Conservation (phyloP, 1,140 invertebrate genomes). For the Neodiprion fabricii region DNA sequence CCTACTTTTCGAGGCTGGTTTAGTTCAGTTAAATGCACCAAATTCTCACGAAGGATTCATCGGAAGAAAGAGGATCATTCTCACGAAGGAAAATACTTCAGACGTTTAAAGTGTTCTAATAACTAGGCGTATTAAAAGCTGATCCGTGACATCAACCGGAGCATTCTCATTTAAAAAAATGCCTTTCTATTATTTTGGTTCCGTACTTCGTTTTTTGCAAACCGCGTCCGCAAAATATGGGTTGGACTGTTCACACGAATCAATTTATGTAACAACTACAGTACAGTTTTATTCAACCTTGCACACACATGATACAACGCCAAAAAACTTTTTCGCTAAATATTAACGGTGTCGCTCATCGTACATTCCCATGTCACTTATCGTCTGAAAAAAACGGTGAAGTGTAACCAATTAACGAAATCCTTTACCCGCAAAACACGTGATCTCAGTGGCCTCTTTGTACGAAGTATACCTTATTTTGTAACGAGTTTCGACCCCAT, state of each 20-base stretch:
- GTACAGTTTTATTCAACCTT: too few species aligned
- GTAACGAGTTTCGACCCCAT: background rate
- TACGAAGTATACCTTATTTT: background rate
- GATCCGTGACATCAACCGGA: too few species aligned
- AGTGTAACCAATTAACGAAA: background rate
- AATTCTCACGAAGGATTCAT: too few species aligned
- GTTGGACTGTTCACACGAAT: background rate
- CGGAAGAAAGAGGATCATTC: too few species aligned
- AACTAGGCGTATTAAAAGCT: too few species aligned
- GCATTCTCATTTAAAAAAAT: too few species aligned
- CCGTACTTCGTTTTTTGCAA: too few species aligned
- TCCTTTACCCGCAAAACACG: background rate
- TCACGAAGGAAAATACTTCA: too few species aligned
- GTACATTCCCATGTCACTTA: background rate
- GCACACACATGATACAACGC: background rate
- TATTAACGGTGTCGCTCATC: background rate
- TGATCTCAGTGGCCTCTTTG: background rate
- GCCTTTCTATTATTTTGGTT: too few species aligned
- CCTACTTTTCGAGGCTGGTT: constrained; percentile 21
- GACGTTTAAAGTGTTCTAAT: too few species aligned
- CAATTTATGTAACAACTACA: background rate
- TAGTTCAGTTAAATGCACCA: background rate
- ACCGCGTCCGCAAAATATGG: background rate
- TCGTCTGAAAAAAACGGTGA: background rate
- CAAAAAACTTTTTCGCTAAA: background rate